Base-by-base conservation (phyloP, 2,113 vertebrate genomes). In the Halcyon malimbica region DNA sequence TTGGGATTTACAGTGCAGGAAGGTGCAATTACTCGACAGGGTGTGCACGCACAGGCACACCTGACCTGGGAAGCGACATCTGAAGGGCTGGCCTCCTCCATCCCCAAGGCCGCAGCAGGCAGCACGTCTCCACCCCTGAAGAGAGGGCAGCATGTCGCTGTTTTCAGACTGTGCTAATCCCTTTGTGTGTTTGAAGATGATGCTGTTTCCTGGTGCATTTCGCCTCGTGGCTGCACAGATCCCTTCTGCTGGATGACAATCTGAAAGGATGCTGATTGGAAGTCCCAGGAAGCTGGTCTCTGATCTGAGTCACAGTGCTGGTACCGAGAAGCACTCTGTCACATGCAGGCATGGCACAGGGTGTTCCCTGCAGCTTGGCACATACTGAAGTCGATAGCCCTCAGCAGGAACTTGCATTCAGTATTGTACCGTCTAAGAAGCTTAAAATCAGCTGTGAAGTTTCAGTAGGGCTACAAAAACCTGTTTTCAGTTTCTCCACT, bases 361-460 rank as follows among this genome's bases (percentile, higher is more conserved):
- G 41, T 73, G 62, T 41, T 96, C 78, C 90, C 90, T 83, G 85
- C 82, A 54, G 93, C 82, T 78, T 91, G 92, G 90, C 92, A 90
- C 71, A 63, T 10, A 10, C 82, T 29, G 46, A 39, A 90, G 83
- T 96, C 33, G 4, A 93, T 77, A 93, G 87, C 68, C 90, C 92
- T 78, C 94, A 93, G 96, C 85, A 86, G 94, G 92, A 90, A 83
- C 64, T 42, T 64, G 64, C 83, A 64, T 77, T 93, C 88, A 64
- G 41, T 59, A 70, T 87, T 85, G 57, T n/a, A 39, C 59, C 65
- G 74, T n/a, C 90, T 92, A 81, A 92, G 88, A 95, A 69, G 83
- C 88, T 97, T 96, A 92, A 95, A 89, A 93, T 78, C 5, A 16
- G 68, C 94, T 86, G 83, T 78, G 92, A 96, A 44, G 37, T 74